phyloP scores from a whole-genome alignment of 2,113 vertebrate species.

The Channa argus region DNA sequence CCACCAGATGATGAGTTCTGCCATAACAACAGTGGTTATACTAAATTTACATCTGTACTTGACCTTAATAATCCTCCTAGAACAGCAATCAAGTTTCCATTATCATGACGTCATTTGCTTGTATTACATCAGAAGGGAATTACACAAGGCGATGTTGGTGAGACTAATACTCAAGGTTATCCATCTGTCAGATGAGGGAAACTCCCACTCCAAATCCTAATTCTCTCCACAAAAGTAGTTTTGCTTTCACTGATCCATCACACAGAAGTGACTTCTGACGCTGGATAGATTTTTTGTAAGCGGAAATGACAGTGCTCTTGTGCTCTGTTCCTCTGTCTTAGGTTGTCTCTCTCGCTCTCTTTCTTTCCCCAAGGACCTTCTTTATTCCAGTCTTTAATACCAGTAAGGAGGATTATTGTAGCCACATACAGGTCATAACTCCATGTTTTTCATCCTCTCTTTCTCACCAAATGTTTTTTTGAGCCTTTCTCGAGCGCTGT shows the following conservation, averaged over 20 bases:
- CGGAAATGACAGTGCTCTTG: constrained; percentile 38
- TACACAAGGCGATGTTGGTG: constrained; percentile 51
- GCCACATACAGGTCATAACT: constrained; percentile 68
- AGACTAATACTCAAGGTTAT: constrained; percentile 53
- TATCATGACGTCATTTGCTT: constrained; percentile 61
- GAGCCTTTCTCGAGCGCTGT: not conserved
- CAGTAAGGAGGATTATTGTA: constrained; percentile 73
- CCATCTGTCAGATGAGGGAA: constrained; percentile 47
- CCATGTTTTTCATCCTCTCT: constrained; percentile 32
- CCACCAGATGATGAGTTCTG: constrained; percentile 15
- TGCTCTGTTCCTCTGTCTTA: not conserved
- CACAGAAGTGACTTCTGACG: constrained; percentile 9
- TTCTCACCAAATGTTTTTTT: constrained; percentile 11
- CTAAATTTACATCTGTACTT: constrained; percentile 55
- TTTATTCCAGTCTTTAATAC: constrained; percentile 61
- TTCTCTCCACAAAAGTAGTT: constrained; percentile 20
- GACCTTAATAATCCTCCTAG: constrained; percentile 69
- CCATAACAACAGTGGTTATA: constrained; percentile 17
- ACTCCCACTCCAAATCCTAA: constrained; percentile 33
- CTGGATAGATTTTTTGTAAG: constrained; percentile 39
- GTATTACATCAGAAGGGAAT: constrained; percentile 71
- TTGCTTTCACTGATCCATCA: constrained; percentile 13
- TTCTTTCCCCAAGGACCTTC: constrained; percentile 23
- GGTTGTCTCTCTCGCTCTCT: not conserved
- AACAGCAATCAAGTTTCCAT: constrained; percentile 73